These are phyloP conservation scores for Drosophila phalerata DNA, from an alignment of 2,888 invertebrate genomes.

Conservation along the genomic window DNA sequence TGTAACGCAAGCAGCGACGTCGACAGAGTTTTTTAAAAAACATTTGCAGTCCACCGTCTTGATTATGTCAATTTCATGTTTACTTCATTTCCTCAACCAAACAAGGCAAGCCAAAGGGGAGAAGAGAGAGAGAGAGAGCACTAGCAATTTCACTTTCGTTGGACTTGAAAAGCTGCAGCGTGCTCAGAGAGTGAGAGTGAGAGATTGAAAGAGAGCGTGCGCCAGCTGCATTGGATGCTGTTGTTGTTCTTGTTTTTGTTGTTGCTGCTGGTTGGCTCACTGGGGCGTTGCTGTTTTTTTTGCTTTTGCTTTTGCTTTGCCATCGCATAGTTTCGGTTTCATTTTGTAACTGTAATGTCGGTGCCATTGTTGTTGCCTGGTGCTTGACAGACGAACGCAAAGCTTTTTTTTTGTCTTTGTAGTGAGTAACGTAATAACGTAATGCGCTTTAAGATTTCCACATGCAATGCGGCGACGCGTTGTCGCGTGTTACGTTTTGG, in stretches of 20 bases:
- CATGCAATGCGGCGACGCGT: slow-evolving; percentile 54
- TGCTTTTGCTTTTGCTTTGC: slow-evolving; percentile 33
- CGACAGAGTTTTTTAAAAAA: slow-evolving; percentile 61
- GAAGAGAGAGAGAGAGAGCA: too few relatives aligned
- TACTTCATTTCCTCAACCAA: slow-evolving; percentile 78
- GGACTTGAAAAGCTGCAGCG: slow-evolving; percentile 79
- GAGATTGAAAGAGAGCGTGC: slow-evolving; percentile 24
- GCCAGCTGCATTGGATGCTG: slow-evolving; percentile 61
- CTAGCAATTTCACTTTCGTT: slow-evolving; percentile 76
- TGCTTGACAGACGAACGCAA: slow-evolving; percentile 44
- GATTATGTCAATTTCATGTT: slow-evolving; percentile 82
- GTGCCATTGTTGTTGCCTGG: slow-evolving; percentile 58
- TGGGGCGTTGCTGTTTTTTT: slow-evolving; percentile 59
- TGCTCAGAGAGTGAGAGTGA: slow-evolving; percentile 23
- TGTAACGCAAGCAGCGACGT: slow-evolving; percentile 62
- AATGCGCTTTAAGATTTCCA: slow-evolving; percentile 75
- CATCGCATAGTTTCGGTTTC: slow-evolving; percentile 65
- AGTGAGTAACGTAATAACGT: slow-evolving; percentile 69
- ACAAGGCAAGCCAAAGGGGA: slow-evolving; percentile 17
- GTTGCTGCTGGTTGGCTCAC: slow-evolving; percentile 18
- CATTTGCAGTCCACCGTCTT: slow-evolving; percentile 71
- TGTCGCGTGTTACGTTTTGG: slow-evolving; percentile 73
- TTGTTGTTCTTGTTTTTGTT: slow-evolving; percentile 23
- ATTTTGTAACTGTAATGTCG: slow-evolving; percentile 78
- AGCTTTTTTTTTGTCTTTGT: slow-evolving; percentile 44